These are phyloP conservation scores for Psophia crepitans DNA, from an alignment of 2,113 vertebrate species.

Conservation along the genomic window DNA sequence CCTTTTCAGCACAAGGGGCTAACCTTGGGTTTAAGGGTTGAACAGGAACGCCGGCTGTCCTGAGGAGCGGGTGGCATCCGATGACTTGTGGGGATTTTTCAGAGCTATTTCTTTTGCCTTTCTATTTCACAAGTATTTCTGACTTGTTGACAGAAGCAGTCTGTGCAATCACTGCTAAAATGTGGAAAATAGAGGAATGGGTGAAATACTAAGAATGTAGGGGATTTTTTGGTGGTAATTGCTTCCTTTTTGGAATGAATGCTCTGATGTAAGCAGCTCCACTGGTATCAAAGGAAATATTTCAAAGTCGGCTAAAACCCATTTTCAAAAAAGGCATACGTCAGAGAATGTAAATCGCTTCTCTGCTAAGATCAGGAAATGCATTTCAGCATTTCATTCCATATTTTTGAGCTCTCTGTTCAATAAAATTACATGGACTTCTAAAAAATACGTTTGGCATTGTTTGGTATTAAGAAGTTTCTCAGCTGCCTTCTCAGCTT, in stretches of 20 bases:
- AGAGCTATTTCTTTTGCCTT: background rate
- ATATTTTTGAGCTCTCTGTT: background rate
- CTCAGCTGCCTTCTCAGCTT: background rate
- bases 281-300: background rate
- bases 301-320: background rate
- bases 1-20: background rate
- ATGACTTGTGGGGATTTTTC: background rate
- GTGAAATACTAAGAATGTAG: background rate
- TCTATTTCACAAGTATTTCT: background rate
- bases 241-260: background rate
- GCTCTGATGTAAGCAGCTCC: background rate
- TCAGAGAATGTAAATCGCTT: background rate
- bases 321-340: background rate
- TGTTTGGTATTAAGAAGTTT: background rate
- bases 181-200: background rate
- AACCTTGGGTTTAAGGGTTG: background rate
- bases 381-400: background rate
- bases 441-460: background rate
- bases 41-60: background rate
- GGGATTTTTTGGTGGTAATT: background rate
- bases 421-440: background rate
- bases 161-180: background rate
- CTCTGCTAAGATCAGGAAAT: background rate
- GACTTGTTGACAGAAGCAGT: background rate
- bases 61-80: background rate